Base-by-base conservation (phyloP, 2,113 vertebrate genomes). In the Callorhinus ursinus region DNA sequence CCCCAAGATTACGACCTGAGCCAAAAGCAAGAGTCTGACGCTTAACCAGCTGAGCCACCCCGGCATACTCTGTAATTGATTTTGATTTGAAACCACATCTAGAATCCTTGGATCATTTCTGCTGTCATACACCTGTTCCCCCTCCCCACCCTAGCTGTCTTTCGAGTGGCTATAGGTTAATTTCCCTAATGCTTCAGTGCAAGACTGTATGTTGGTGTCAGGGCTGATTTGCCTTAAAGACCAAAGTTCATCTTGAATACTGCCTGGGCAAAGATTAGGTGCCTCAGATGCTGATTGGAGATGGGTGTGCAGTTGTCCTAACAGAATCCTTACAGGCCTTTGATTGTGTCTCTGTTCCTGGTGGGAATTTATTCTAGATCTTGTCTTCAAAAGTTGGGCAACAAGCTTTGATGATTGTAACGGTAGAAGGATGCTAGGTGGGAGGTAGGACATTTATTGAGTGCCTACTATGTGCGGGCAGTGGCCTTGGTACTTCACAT, bases 131-230 rank as follows among this genome's bases (percentile, higher is more conserved):
- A 90, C 16, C 26, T 18, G 31, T 59, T 94, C 14, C 33, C 8
- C 33, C 16, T 36, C 33, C 5, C 22, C 0, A 65, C 9, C 26
- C 26, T 28, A 46, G 14, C 14, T 90, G 15, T 71, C 15, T 80
- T 94, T 94, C 81, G 86, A 94, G 36, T 92, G 6, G 80, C 87
- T 96, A 16, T 51, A 88, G 31, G 63, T 36, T 89, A 89, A 88
- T 2, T 77, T 71, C 28, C 76, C 51, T 88, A 65, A 82, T 57
- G 55, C 14, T 39, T 83, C 82, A 61, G 93, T 87, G 33, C 49
- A 84, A 81, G 19, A 72, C 61, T 42, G 1, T 31, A 4, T 69
- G 26, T 39, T n/a, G 28, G 10, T 89, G 82, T 72, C 92, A 57
- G 46, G 42, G 59, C 16, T 87, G 7, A 90, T 76, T 63, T 51